A percentile compares a stretch with the other conserved stretches of the same genome.
These are phyloP conservation scores for Bucco capensis DNA, from an alignment of 2,113 vertebrate genomes.

Conservation along the genomic window DNA sequence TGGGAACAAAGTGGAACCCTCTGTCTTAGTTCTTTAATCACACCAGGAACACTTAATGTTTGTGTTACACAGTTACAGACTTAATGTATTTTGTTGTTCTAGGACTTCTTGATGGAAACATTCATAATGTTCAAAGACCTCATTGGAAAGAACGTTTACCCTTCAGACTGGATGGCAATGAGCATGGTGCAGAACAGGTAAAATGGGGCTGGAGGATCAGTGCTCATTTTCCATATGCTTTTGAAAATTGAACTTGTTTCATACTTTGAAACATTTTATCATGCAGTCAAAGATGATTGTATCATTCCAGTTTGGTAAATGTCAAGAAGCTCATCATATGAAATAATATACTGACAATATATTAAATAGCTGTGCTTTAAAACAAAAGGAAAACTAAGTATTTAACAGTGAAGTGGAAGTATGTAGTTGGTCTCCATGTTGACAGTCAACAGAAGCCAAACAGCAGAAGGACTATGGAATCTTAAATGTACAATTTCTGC, in stretches of 20 bases:
- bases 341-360: neutral
- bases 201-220: neutral
- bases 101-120: conserved; percentile 98
- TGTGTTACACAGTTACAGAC: neutral
- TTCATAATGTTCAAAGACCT: conserved; percentile 96
- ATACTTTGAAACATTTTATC: neutral
- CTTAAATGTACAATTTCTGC: neutral
- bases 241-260: accelerated
- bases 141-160: conserved; percentile 94
- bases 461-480: neutral
- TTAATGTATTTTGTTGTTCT: neutral
- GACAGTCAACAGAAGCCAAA: neutral
- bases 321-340: neutral
- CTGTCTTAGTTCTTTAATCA: neutral
- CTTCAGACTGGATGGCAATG: conserved; percentile 96
- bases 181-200: conserved; percentile 99
- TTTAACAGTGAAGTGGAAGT: neutral
- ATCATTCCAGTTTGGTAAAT: neutral
- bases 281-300: neutral
- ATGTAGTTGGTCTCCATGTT: neutral
- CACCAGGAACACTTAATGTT: neutral
- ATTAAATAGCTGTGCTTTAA: neutral
- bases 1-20: neutral
- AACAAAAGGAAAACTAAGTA: neutral
- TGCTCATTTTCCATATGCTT: neutral